Base-by-base conservation (phyloP, 2,797 vertebrate genomes). In the Geotrypetes seraphini region DNA sequence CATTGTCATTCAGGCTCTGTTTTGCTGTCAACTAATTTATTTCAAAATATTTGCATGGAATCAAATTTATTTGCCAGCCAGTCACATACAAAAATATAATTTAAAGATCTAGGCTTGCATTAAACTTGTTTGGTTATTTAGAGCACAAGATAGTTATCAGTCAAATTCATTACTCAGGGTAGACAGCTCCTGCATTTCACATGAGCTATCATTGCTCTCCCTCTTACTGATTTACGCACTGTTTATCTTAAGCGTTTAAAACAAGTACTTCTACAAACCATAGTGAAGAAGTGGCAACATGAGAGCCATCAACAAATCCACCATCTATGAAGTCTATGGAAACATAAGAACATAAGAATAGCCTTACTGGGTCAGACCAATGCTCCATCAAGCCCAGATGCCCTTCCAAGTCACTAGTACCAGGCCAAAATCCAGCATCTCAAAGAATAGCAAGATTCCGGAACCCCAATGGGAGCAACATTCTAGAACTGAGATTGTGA, bases 21-120 rank as follows among this genome's bases (percentile, higher is more conserved):
- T 43, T 62, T 6, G 39, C 32, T 18, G 35, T 27, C 47, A 26
- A 8, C 43, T 27, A 30, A 56, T 38, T 24, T 22, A 43, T 50
- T 49, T 54, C 44, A 39, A 53, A 56, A 60, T 51, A 58, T 54
- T 63, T 63, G 46, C 55, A 53, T 47, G 19, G 46, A 53, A 49
- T 63, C 37, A 42, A 40, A 33, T 69, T 52, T 52, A 16, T 46
- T 23, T 16, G 36, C 19, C 0, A 22, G 48, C 33, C 46, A 38
- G 45, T 25, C 29, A 36, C 1, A 6, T 19, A 16, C 10, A 8
- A 41, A 53, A 25, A 39, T 36, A 33, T 10, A 38, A 52, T 16
- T 46, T 47, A 37, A 16, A 3, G 16, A 9, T 15, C 4, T 20
- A n/a, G 7, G 22, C 19, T 31, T 2, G 0, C 1, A 22, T 41